phyloP scores from a whole-genome alignment of 2,113 vertebrate species.

The Clarias macrocephalus region DNA sequence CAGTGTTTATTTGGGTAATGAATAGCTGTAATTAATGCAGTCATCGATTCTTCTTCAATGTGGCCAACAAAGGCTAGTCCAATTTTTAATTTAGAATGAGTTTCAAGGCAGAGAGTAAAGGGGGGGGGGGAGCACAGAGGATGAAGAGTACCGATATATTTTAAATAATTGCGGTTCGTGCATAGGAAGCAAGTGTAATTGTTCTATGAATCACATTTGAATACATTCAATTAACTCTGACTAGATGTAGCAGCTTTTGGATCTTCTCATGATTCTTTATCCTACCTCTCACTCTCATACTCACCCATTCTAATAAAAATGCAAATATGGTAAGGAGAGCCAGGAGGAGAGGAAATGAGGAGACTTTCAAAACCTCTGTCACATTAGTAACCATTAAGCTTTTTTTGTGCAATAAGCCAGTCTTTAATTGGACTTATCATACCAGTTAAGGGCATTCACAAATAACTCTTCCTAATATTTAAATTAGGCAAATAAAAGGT shows the following conservation, averaged over 20 bases:
- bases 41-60: constrained; percentile 88
- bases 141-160: constrained; percentile 62
- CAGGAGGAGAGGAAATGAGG: constrained; percentile 59
- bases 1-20: constrained; percentile 96
- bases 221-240: constrained; percentile 77
- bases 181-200: constrained; percentile 71
- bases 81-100: constrained; percentile 95
- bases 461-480: constrained; percentile 12
- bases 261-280: constrained; percentile 43
- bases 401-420: constrained; percentile 70
- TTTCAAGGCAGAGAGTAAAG: constrained; percentile 58
- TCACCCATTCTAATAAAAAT: constrained; percentile 76
- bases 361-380: constrained; percentile 67
- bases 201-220: constrained; percentile 83
- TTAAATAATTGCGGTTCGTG: constrained; percentile 72
- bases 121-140: constrained; percentile 51
- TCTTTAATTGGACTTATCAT: constrained; percentile 62
- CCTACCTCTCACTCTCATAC: constrained; percentile 42
- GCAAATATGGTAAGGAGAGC: constrained; percentile 74
- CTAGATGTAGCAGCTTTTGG: constrained; percentile 56
- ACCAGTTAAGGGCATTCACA: constrained; percentile 47
- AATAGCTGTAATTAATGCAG: constrained; percentile 97
- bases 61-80: constrained; percentile 87
- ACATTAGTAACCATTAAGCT: constrained; percentile 72
- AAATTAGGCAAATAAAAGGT: constrained; percentile 20